Conservation (phyloP, 2,888 invertebrate species). For the Choreutis nemorana region DNA sequence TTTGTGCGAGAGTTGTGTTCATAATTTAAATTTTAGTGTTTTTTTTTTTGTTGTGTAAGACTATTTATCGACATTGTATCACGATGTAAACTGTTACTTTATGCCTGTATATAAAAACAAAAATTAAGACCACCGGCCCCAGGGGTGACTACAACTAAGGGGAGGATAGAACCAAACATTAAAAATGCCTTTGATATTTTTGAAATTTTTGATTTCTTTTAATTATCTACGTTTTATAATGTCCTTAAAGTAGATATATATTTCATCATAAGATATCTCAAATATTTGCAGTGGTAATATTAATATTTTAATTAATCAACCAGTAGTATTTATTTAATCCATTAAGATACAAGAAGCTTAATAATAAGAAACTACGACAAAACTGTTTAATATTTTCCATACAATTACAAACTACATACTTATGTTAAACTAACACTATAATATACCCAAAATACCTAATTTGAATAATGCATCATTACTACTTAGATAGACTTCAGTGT, state of each 20-base stretch:
- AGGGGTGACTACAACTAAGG: constrained; percentile 23
- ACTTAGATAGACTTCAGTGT: constrained; percentile 59
- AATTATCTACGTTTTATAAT: constrained; percentile 69
- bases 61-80: constrained; percentile 27
- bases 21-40: too few relatives aligned
- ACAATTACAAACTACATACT: constrained; percentile 65
- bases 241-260: constrained; percentile 69
- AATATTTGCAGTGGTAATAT: constrained; percentile 68
- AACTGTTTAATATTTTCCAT: constrained; percentile 57
- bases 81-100: too few relatives aligned
- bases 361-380: constrained; percentile 65
- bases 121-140: constrained; percentile 42
- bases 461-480: constrained; percentile 65
- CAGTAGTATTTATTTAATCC: constrained; percentile 65
- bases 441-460: constrained; percentile 67
- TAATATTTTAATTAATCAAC: constrained; percentile 66
- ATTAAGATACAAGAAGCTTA: constrained; percentile 67
- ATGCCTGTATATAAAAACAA: constrained; percentile 46
- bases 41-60: constrained; percentile 52
- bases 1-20: too few relatives aligned
- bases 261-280: constrained; percentile 68
- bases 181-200: constrained; percentile 63
- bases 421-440: constrained; percentile 62
- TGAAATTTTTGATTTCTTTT: constrained; percentile 68
- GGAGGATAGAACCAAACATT: constrained; percentile 37